phyloP scores from a whole-genome alignment of 2,888 invertebrate species.

The Campoplex capitator region DNA sequence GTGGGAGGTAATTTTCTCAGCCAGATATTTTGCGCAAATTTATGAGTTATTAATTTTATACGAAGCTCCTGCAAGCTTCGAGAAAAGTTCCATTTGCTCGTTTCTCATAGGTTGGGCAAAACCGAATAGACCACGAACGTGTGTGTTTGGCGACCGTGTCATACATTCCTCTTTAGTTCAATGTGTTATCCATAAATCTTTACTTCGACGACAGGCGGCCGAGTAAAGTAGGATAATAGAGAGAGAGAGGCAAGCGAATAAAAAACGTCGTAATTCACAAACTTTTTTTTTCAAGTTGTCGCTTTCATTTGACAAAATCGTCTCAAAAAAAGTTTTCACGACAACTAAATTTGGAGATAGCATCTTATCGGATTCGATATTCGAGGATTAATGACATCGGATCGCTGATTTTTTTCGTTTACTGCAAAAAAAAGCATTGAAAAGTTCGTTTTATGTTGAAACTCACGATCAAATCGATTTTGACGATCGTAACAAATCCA shows the following conservation, averaged over 20 bases:
- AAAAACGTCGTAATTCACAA: not conserved
- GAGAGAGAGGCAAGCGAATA: not conserved
- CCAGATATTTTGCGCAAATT: conserved; percentile 74
- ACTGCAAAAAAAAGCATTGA: no score
- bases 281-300: not conserved
- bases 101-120: conserved; percentile 41
- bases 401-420: no score
- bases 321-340: not conserved
- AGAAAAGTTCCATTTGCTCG: conserved; percentile 44
- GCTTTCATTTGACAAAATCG: not conserved
- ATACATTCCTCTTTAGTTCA: conserved; percentile 53
- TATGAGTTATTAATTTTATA: conserved; percentile 80
- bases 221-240: conserved; percentile 2
- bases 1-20: conserved; percentile 74
- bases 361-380: no score
- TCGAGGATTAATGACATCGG: no score
- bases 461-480: no score
- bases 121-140: conserved; percentile 57
- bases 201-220: not conserved
- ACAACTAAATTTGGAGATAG: not conserved
- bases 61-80: conserved; percentile 66
- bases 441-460: no score
- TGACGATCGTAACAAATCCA: no score
- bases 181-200: conserved; percentile 74
- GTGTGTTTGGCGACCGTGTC: conserved; percentile 60